Conservation (phyloP, 2,113 vertebrate genomes). For the Saccopteryx leptura region DNA sequence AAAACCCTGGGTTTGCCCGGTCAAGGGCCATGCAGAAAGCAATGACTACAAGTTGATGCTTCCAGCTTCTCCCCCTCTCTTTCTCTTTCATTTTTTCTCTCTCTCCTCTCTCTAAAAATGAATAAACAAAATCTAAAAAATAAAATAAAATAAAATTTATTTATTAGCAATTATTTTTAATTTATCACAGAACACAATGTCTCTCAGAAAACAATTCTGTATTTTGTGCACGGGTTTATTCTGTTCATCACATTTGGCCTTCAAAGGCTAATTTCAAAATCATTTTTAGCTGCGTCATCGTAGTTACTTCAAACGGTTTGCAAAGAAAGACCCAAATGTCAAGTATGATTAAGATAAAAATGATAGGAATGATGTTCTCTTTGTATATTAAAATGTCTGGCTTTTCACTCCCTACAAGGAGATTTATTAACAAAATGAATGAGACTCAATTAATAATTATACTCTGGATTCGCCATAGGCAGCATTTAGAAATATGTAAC, state of each 20-base stretch:
- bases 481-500: neutral
- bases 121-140: neutral
- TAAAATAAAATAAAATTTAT: slow-evolving; percentile 48
- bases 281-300: neutral
- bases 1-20: too few species aligned
- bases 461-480: neutral
- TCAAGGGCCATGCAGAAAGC: too few species aligned
- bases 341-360: slow-evolving; percentile 1
- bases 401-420: neutral
- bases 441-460: neutral
- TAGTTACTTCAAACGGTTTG: neutral
- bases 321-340: neutral
- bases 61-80: too few species aligned
- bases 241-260: neutral
- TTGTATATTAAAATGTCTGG: neutral
- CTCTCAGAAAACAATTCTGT: neutral
- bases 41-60: too few species aligned
- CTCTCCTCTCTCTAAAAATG: too few species aligned
- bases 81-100: too few species aligned
- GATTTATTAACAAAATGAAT: neutral
- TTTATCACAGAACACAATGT: neutral
- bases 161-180: neutral
- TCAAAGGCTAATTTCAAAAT: neutral
- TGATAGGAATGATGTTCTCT: neutral
- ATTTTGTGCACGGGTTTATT: neutral